Evolutionary conservation across 1,140 invertebrate species (phyloP).

Genomic region (Branchinecta lindahli): DNA sequence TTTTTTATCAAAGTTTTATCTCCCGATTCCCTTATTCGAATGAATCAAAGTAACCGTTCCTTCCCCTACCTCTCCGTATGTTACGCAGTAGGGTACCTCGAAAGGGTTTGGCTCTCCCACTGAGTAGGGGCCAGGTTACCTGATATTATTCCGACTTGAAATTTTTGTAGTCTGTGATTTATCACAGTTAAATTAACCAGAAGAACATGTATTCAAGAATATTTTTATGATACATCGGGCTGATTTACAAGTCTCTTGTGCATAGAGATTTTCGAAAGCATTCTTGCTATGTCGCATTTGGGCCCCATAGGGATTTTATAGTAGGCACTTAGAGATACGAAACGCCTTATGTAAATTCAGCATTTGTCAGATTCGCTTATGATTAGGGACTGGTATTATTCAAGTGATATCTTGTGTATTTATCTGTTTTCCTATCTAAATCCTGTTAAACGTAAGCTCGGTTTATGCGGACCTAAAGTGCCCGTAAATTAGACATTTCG

Average conservation of each 20-base stretch:
- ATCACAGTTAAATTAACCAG: slow-evolving; percentile 6
- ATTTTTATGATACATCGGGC: neutral
- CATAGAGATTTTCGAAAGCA: neutral
- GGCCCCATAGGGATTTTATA: neutral
- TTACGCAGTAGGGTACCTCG: neutral
- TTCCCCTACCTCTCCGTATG: neutral
- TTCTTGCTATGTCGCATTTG: neutral
- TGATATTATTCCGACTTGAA: slow-evolving; percentile 1
- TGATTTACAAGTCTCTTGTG: slow-evolving; percentile 1
- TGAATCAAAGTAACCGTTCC: neutral
- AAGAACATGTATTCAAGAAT: slow-evolving; percentile 9
- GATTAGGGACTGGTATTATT: neutral
- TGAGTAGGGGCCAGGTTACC: neutral
- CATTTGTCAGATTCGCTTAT: slow-evolving; percentile 1
- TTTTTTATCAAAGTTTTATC: too few relatives aligned
- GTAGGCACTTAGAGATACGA: neutral
- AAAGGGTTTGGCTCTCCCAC: slow-evolving; percentile 2
- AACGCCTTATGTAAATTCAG: slow-evolving; percentile 1
- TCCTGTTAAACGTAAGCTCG: neutral
- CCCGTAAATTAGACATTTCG: too few relatives aligned
- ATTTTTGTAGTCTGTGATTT: slow-evolving; percentile 9
- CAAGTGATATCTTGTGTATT: too few relatives aligned
- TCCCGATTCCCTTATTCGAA: neutral
- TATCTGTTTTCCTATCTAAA: neutral
- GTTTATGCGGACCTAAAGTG: neutral